phyloP scores from a whole-genome alignment of 2,113 vertebrate species.

The Chelonoidis abingdonii region DNA sequence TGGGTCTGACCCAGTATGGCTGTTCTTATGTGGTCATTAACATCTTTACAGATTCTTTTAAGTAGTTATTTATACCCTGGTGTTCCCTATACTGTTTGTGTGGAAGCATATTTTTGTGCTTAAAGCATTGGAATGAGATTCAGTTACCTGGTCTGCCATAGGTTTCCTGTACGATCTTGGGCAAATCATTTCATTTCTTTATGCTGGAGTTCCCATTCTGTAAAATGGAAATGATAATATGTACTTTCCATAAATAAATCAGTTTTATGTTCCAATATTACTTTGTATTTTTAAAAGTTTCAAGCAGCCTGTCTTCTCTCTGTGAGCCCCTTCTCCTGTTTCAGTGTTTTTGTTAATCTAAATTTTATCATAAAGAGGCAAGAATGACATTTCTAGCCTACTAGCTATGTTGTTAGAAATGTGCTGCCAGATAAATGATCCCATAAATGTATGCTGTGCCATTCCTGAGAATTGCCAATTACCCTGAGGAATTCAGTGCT shows the following conservation, averaged over 20 bases:
- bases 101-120: neutral
- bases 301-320: neutral
- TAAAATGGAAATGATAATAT: neutral
- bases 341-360: conserved; percentile 47
- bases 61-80: neutral
- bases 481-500: conserved; percentile 11
- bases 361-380: conserved; percentile 32
- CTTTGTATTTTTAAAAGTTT: neutral
- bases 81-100: neutral
- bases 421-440: conserved; percentile 20
- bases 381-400: conserved; percentile 39
- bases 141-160: neutral
- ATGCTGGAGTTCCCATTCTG: neutral
- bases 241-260: neutral
- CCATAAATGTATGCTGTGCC: conserved; percentile 18
- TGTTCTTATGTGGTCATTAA: neutral
- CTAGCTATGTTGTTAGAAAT: conserved; percentile 1
- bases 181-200: neutral
- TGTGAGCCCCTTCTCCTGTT: neutral
- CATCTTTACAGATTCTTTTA: neutral
- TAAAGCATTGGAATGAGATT: neutral
- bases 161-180: neutral
- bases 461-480: conserved; percentile 43
- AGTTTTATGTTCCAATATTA: conserved; percentile 16
- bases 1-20: too few species aligned